Evolutionary conservation across 1,140 invertebrate species (phyloP), one percentile per base, ranked within the genome.

Genomic region (Tribolium madens): DNA sequence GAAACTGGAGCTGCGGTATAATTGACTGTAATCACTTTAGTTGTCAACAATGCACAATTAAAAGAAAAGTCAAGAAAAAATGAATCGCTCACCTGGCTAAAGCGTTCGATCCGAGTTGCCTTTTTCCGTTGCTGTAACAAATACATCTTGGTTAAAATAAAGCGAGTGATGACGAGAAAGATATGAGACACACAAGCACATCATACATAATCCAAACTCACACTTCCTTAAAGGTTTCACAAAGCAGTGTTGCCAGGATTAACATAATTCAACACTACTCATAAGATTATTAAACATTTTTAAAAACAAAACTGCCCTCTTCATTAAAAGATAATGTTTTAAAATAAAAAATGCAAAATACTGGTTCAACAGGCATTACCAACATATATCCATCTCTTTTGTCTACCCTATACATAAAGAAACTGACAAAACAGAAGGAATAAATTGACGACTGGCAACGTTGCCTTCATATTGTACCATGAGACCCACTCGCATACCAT

Each of bases 1-100:
- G 86, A 96, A 96, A 87, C 94, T 95, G 81, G 94, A 94, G 84
- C 94, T 95, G 80, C 95, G 91, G 87, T 96, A 96, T 75, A 96
- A 89, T 88, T 96, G 94, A 87, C 93, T 95, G 88, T 70, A 91
- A 90, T 69, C 64, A 70, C 48, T 36, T 60, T n/a, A 47, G 33
- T 46, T 77, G 50, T 73, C 18, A 71, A 57, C 14, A 68, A 52
- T 70, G 74, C 31, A 79, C 84, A 79, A 79, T 78, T 73, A 18
- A 71, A 64, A 33, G 57, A 70, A 42, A 36, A n/a, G n/a, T n/a
- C n/a, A n/a, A 73, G 13, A 75, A n/a, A 9, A 48, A 73, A 17
- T 48, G n/a, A 7, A 60, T 31, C 2, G 26, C 87, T 91, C 89
- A 95, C 94, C 93, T 95, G 79, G 94, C 93, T 90, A 95, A 89